Conservation (phyloP, 2,113 vertebrate genomes). For the Rhea pennata region DNA sequence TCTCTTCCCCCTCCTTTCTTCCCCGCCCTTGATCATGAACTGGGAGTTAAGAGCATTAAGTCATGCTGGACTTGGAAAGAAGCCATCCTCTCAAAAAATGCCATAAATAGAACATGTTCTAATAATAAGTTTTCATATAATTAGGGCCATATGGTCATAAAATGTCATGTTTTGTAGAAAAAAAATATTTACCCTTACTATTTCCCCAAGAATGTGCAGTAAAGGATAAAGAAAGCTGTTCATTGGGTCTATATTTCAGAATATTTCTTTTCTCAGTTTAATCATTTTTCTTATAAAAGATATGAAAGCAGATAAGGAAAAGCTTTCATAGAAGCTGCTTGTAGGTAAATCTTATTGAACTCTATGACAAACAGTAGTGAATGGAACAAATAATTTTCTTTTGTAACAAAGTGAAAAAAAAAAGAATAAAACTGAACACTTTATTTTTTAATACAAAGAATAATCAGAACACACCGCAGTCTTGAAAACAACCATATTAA, state of each 20-base stretch:
- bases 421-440: neutral
- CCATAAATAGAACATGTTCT: neutral
- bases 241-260: neutral
- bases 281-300: neutral
- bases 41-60: neutral
- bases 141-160: neutral
- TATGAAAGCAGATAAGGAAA: neutral
- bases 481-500: slow-evolving; percentile 47
- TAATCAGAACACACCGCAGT: slow-evolving; percentile 11
- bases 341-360: neutral
- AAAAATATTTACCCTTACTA: neutral
- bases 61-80: neutral
- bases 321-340: neutral
- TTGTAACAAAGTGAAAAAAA: neutral
- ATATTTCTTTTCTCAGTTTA: neutral
- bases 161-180: neutral
- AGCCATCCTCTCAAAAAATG: neutral
- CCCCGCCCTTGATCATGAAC: neutral
- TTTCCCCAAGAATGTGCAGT: neutral
- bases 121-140: neutral
- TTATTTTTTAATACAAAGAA: slow-evolving; percentile 10
- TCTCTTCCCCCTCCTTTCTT: neutral
- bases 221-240: neutral
- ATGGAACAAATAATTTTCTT: neutral
- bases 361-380: neutral